Evolutionary conservation across 2,113 vertebrate species (phyloP).

Genomic region (Phoxinus phoxinus): DNA sequence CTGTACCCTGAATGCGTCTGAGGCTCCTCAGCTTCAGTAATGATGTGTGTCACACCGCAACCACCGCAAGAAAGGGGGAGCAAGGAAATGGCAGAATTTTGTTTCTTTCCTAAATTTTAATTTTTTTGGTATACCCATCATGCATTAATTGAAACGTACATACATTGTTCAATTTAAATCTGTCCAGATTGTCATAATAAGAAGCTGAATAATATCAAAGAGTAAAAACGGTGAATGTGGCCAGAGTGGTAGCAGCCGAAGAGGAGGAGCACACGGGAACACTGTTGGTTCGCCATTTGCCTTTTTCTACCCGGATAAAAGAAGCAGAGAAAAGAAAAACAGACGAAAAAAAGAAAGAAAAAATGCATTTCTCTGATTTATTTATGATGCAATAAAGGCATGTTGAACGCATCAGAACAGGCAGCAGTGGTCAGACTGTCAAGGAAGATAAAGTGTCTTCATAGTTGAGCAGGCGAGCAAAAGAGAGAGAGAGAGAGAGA

Average conservation of each 20-base stretch:
- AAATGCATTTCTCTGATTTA: conserved; percentile 93
- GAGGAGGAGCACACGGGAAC: conserved; percentile 62
- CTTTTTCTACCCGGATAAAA: conserved; percentile 71
- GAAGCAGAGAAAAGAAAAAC: conserved; percentile 43
- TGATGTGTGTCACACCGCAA: conserved; percentile 60
- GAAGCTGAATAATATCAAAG: conserved; percentile 67
- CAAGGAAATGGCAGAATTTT: conserved; percentile 56
- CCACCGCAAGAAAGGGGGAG: conserved; percentile 36
- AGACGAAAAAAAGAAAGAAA: conserved; percentile 62
- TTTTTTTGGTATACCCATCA: conserved; percentile 57
- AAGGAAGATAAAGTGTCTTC: conserved; percentile 93
- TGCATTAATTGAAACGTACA: conserved; percentile 70
- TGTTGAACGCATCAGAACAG: conserved; percentile 92
- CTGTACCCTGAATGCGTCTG: conserved; percentile 59
- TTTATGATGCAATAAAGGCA: conserved; percentile 99
- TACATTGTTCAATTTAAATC: conserved; percentile 71
- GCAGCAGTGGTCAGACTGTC: conserved; percentile 97
- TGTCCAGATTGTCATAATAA: conserved; percentile 72
- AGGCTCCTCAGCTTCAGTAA: conserved; percentile 61
- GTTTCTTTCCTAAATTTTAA: conserved; percentile 62
- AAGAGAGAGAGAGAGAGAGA: conserved; percentile 62
- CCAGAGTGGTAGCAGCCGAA: conserved; percentile 41
- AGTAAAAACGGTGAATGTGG: conserved; percentile 58
- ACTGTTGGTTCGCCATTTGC: conserved; percentile 65
- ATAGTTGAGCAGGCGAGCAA: conserved; percentile 85